A percentile compares a stretch with the other conserved stretches of the same genome.
These are phyloP conservation scores for Cirrhinus mrigala DNA, from an alignment of 2,797 vertebrate species.

Conservation along the genomic window DNA sequence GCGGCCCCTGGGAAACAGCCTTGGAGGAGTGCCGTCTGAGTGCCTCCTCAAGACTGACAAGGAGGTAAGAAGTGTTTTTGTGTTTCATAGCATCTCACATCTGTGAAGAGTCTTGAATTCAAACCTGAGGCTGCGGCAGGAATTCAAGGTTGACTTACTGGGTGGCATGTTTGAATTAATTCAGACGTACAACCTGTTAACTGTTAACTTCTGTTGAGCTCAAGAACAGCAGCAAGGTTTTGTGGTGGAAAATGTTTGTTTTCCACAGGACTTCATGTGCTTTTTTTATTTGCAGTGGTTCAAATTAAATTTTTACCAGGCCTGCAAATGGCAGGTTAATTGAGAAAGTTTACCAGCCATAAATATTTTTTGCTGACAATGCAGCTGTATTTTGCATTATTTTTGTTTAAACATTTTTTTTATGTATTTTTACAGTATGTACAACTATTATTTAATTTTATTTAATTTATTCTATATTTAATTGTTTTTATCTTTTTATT, in stretches of 20 bases:
- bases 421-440: not conserved
- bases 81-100: not conserved
- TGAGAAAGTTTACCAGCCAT: not conserved
- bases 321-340: too few species aligned
- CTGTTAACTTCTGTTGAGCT: slow-evolving; percentile 9
- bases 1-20: slow-evolving; percentile 83
- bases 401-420: not conserved
- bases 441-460: not conserved
- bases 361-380: not conserved
- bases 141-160: not conserved
- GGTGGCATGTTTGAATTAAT: not conserved
- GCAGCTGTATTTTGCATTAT: not conserved
- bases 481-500: too few species aligned
- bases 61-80: slow-evolving; percentile 80
- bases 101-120: not conserved
- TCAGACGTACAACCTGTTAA: not conserved
- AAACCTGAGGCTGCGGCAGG: not conserved
- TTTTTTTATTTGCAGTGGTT: not conserved
- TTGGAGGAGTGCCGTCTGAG: slow-evolving; percentile 79
- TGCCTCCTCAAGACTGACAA: slow-evolving; percentile 90
- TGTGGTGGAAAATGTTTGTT: not conserved
- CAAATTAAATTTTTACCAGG: not conserved
- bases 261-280: not conserved
- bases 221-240: not conserved
- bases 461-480: not conserved